These are phyloP conservation scores for Acanthosepion esculentum DNA, from an alignment of 2,888 invertebrate species.

Conservation along the genomic window DNA sequence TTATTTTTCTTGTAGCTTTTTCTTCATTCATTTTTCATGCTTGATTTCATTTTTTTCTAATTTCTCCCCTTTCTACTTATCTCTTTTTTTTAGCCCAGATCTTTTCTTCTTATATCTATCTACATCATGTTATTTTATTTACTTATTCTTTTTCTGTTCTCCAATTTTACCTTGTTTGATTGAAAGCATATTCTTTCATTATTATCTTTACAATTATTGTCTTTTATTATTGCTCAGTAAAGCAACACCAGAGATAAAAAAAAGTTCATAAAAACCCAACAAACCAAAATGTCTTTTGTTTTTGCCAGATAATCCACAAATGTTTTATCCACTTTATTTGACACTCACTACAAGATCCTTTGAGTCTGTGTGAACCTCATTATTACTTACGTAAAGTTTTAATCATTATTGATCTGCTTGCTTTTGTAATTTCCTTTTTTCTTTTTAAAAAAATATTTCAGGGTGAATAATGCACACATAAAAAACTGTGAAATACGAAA, in stretches of 20 bases:
- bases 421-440: too few species aligned
- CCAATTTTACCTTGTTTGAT: background rate
- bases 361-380: background rate
- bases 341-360: background rate
- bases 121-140: background rate
- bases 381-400: background rate
- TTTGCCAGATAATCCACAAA: background rate
- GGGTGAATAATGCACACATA: background rate
- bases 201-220: background rate
- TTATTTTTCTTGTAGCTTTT: too few species aligned
- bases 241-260: background rate
- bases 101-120: background rate
- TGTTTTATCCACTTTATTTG: background rate
- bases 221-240: background rate
- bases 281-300: background rate
- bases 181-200: background rate
- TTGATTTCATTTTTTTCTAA: too few species aligned
- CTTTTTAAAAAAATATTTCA: background rate
- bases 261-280: background rate
- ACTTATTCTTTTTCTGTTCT: background rate
- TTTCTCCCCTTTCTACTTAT: too few species aligned
- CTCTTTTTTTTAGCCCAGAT: background rate
- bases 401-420: constrained; percentile 1
- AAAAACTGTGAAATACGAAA: background rate
- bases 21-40: too few species aligned